Base-by-base conservation (phyloP, 2,113 vertebrate genomes). In the Oostethus manadensis region DNA sequence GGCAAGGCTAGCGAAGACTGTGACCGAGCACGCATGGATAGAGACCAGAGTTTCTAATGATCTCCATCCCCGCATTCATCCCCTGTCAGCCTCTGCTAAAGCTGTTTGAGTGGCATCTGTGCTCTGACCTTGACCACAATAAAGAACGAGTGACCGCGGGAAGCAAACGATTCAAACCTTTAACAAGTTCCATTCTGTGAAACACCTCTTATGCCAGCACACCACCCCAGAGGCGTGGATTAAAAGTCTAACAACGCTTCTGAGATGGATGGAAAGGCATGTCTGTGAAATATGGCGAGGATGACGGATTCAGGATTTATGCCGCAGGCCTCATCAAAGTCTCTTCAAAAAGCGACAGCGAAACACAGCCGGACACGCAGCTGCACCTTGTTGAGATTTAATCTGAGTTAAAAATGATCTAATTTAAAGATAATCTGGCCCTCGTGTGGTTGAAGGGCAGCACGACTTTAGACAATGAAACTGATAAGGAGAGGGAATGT, bases 401-500 rank as follows among this genome's bases (percentile, higher is more conserved):
- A 85, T 86, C 82, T 74, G 78, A 59, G 77, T 77, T 83, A 83
- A 87, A 85, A 78, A 86, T 83, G 72, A 86, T 82, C 73, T 85
- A 76, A 88, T 84, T 84, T 79, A 72, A 71, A 73, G 53, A 66
- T 86, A 82, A 86, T 84, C 70, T 66, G 79, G 75, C 70, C 73
- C 75, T 77, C 68, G 79, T 80, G 73, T 73, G 83, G 76, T 74
- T 65, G 9, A 67, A 23, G 42, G 63, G 58, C 48, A 22, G 44
- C 54, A 62, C 61, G 54, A 59, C 73, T 69, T 74, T 50, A 72
- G 60, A 75, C 73, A 64, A 64, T 75, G 62, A 58, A 73, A 68
- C 49, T 20, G 71, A 82, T 68, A 79, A 68, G 65, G 69, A 62
- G 62, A 33, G 22, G 66, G 49, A 67, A 68, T 42, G 38, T 35